Evolutionary conservation across 2,113 vertebrate species (phyloP).

Genomic region (Mormyrus iriodes): DNA sequence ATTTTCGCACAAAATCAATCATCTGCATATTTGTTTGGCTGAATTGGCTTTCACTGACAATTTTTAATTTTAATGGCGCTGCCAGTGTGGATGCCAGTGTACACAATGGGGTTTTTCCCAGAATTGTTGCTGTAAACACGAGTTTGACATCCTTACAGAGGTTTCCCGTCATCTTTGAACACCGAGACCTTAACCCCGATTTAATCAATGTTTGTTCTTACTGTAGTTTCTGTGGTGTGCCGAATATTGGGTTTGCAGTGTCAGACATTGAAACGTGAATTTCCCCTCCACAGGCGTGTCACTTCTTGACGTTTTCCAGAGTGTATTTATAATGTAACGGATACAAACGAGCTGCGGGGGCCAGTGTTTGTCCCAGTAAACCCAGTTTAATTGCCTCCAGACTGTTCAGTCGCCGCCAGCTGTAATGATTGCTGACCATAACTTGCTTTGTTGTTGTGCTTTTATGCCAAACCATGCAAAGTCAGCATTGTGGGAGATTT

Average conservation of each 20-base stretch:
- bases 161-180: background rate
- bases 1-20: background rate
- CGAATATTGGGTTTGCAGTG: background rate
- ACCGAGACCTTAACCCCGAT: background rate
- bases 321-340: background rate
- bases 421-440: background rate
- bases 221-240: background rate
- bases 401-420: background rate
- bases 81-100: background rate
- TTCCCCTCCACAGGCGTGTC: background rate
- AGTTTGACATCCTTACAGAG: background rate
- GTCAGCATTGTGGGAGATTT: background rate
- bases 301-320: background rate
- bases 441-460: background rate
- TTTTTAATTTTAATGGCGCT: too few species aligned
- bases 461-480: background rate
- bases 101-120: background rate
- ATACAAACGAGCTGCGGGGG: background rate
- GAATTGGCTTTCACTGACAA: background rate
- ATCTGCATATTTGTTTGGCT: background rate
- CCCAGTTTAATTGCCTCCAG: conserved; percentile 8
- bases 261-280: background rate
- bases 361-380: background rate
- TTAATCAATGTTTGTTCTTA: background rate
- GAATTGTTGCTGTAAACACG: background rate